A percentile compares a stretch with the other conserved stretches of the same genome.
phyloP scores from a whole-genome alignment of 2,888 invertebrate species.

The Drosophila subsilvestris region DNA sequence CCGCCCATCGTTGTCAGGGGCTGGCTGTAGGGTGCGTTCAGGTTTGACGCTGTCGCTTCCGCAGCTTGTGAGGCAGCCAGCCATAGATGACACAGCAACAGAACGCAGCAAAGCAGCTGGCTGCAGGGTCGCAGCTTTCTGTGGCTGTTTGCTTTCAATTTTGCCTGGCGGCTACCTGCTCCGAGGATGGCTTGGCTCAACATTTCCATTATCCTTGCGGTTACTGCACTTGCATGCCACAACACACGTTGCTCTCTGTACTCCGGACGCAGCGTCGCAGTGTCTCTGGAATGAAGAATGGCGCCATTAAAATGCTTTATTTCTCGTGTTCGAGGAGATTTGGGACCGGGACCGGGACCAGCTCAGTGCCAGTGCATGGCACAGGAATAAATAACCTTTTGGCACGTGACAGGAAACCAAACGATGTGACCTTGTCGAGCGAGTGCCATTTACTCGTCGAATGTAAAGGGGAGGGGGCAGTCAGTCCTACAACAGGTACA shows the following conservation, averaged over 20 bases:
- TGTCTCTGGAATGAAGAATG: slow-evolving; percentile 54
- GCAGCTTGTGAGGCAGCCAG: slow-evolving; percentile 21
- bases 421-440: slow-evolving; percentile 26
- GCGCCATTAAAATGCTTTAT: slow-evolving; percentile 7
- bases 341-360: slow-evolving; percentile 8
- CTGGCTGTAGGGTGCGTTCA: slow-evolving; percentile 57
- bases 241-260: slow-evolving; percentile 1
- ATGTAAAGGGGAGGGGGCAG: not conserved
- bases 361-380: slow-evolving; percentile 29
- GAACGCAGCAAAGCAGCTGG: slow-evolving; percentile 23
- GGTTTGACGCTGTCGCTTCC: not conserved
- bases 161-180: slow-evolving; percentile 37
- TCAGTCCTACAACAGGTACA: not conserved
- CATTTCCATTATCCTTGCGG: slow-evolving; percentile 59
- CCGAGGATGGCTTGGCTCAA: slow-evolving; percentile 52
- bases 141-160: slow-evolving; percentile 71
- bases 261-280: slow-evolving; percentile 13
- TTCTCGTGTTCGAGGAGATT: slow-evolving; percentile 12
- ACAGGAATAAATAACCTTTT: slow-evolving; percentile 52
- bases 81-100: slow-evolving; percentile 39
- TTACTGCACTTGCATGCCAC: slow-evolving; percentile 61
- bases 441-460: not conserved
- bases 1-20: slow-evolving; percentile 64
- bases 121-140: slow-evolving; percentile 70
- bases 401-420: slow-evolving; percentile 56